phyloP scores from a whole-genome alignment of 1,140 invertebrate species.

The Meloidogyne hapla region DNA sequence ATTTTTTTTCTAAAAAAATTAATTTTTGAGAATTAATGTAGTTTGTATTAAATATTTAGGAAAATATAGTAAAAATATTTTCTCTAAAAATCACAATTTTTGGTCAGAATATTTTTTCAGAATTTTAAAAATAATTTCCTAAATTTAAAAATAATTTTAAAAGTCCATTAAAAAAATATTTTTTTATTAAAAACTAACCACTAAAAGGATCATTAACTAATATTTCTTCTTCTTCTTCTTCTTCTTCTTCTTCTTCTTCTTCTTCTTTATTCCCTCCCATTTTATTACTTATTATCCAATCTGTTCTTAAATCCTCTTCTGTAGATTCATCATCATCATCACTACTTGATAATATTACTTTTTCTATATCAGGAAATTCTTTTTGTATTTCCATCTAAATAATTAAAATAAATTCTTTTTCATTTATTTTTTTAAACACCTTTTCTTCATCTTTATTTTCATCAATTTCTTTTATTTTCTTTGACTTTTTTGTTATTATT shows the following conservation, averaged over 20 bases:
- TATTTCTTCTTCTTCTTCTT: neutral
- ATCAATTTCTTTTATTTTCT: neutral
- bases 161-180: neutral
- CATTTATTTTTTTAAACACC: neutral
- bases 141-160: no score
- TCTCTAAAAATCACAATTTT: no score
- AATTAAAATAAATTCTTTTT: no score
- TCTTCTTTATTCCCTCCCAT: neutral
- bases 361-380: neutral
- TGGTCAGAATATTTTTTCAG: no score
- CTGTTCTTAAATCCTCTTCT: neutral
- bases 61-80: no score
- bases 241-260: neutral
- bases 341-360: neutral
- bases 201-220: neutral
- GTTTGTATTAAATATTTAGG: no score
- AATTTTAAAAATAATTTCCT: no score
- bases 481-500: neutral
- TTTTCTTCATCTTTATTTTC: neutral
- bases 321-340: constrained; percentile 4
- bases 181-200: neutral
- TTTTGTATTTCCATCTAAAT: no score
- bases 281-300: constrained; percentile 3
- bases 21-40: no score
- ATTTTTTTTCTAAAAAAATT: no score